Evolutionary conservation across 2,797 vertebrate species (phyloP), one percentile per base, ranked within the genome.

Genomic region (Hippopotamyrus pictus): DNA sequence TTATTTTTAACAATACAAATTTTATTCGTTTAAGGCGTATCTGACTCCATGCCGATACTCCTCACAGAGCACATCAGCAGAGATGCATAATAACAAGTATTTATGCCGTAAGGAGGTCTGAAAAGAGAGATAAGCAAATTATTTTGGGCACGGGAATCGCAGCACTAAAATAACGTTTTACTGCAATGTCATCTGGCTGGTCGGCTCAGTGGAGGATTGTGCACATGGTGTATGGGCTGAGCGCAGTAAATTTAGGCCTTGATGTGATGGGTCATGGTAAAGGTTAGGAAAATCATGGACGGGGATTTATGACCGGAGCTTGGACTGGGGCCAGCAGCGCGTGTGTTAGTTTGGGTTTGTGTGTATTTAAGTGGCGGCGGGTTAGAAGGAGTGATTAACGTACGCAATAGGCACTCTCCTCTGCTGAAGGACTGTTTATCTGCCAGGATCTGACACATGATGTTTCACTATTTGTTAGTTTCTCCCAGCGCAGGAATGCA

Each of bases 271-370:
- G 94, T 95, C 94, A 93, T 91, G n/a, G 93, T 88, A 93, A 93
- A 95, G 94, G 94, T 95, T 95, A 95, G 94, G 92, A 94, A 95
- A 96, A 95, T 95, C 93, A 94, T 93, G 93, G 93, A 94, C 48
- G 93, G 93, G 95, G 95, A 95, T 95, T 95, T 95, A 95, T 94
- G 93, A 94, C 91, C 90, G 93, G 91, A 93, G 93, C 91, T 12
- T 93, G 92, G 93, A 93, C 91, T 8, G 48, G 44, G 4, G 46
- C 84, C 46, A 93, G 93, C 12, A 87, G 86, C 87, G 91, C 92
- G 92, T 92, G 93, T 91, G 91, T 29, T 87, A 89, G 89, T 92
- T 91, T 91, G 90, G 92, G 91, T 91, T 90, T 88, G 57, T 85
- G 89, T 90, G 83, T 87, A 86, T 65, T 57, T 76, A 59, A 50